phyloP scores from a whole-genome alignment of 1,140 invertebrate species.

The Diprion similis region DNA sequence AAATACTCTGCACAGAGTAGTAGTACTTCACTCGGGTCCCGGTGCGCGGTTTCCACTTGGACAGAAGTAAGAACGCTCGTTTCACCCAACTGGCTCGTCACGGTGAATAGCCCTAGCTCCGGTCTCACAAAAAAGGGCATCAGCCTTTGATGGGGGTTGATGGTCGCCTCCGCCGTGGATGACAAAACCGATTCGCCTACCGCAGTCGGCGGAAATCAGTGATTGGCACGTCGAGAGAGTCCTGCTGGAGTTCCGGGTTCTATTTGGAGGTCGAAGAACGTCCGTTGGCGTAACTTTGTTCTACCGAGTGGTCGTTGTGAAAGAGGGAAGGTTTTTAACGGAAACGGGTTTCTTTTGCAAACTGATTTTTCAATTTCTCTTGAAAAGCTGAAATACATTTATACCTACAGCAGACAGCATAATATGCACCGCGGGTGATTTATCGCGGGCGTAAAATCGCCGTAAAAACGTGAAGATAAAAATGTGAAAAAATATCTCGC shows the following conservation, averaged over 20 bases:
- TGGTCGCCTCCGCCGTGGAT: too few species aligned
- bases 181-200: not conserved
- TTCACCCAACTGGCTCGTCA: not conserved
- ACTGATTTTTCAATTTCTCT: too few species aligned
- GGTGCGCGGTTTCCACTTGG: slow-evolving; percentile 1
- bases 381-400: too few species aligned
- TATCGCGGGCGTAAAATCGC: not conserved
- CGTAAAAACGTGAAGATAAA: not conserved
- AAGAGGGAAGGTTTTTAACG: too few species aligned
- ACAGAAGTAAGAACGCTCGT: slow-evolving; percentile 2
- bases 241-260: too few species aligned
- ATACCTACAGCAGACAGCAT: too few species aligned
- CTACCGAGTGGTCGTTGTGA: too few species aligned
- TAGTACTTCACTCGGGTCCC: not conserved
- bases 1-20: not conserved
- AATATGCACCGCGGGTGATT: not conserved
- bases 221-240: too few species aligned
- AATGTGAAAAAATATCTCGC: not conserved
- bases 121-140: not conserved
- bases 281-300: too few species aligned
- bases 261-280: too few species aligned
- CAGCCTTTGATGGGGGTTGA: not conserved
- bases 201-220: not conserved
- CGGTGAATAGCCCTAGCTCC: not conserved
- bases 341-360: too few species aligned